Base-by-base conservation (phyloP, 2,113 vertebrate species). In the Aspidoscelis tigris region DNA sequence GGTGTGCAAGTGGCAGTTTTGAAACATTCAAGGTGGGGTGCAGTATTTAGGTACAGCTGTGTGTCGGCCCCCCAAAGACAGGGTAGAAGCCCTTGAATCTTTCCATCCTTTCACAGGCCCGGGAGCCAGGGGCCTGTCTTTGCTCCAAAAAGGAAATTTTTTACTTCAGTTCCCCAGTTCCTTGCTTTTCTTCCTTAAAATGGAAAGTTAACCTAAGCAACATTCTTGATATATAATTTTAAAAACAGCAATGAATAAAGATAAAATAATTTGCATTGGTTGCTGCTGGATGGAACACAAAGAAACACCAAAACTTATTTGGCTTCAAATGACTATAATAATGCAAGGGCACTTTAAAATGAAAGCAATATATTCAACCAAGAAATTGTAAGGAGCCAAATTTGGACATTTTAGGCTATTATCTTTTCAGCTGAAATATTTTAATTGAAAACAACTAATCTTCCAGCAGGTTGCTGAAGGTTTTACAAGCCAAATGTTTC, bases 381-480 rank as follows among this genome's bases (percentile, higher is more conserved):
- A 78, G 53, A 61, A 84, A 93, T 84, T 87, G 80, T 81, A 90
- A 90, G 21, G 9, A 91, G 89, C 82, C 24, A 70, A 91, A 87
- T 89, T 87, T 89, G 50, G 77, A 89, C 86, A 86, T 86, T 89
- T 91, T 79, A 91, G 87, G 20, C 85, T 78, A 86, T 93, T 94
- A 92, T 94, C 83, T 92, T 92, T 89, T 83, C 86, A 90, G 92
- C 69, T 91, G 85, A 92, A 95, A 91, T 90, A 86, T 89, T 91
- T 92, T 94, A 92, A 92, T 93, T 94, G 92, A 94, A 94, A 94
- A 92, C 89, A 85, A 92, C 83, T 91, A 92, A 94, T 93, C 91
- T 93, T 95, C 86, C 86, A 91, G 78, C 81, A 85, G 70, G 89
- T 90, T 90, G 89, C 86, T 75, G 82, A 92, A 89, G 82, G 90